Base-by-base conservation (phyloP, 2,797 vertebrate genomes). In the Pangasius sanitwongsei region DNA sequence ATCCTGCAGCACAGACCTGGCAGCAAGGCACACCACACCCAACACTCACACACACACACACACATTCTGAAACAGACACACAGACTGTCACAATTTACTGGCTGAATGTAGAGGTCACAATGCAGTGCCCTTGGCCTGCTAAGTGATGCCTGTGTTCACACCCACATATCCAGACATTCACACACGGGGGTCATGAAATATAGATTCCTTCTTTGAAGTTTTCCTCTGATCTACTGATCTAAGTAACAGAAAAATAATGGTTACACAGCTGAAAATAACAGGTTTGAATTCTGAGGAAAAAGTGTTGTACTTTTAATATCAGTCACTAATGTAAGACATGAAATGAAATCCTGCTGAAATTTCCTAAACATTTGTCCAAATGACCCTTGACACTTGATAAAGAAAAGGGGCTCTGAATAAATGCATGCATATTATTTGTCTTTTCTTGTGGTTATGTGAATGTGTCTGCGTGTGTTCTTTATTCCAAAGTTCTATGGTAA, bases 401-500 rank as follows among this genome's bases (percentile, higher is more conserved):
- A 31, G 48, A 6, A 55, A 80, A 16, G 0, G 9, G 34, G 55
- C 20, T 82, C 31, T 15, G 31, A 82, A 80, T 53, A 31, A 78
- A 31, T 18, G 25, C 25, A 16, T 77, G 48, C 74, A 50, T 75
- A 37, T 83, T 37, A 12, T 44, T 41, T 41, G 34, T 41, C 4
- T 37, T 13, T 59, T 34, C 53, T 28, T 72, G 41, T 90, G 84
- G 44, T 65, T 72, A 28, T 72, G 25, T 84, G 80, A 72, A 72
- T 88, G 55, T 50, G 91, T 93, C 44, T 55, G 92, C 94, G 89
- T 94, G 92, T 94, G 92, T 90, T 50, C 34, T 70, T 93, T 91
- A 91, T 90, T 91, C 87, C 83, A 91, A 87, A 94, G 92, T 93
- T 89, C 11, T 4, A 92, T 93, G 87, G 92, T 94, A 95, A 96